These are phyloP conservation scores for Atta colombica DNA, from an alignment of 1,140 invertebrate genomes.

Conservation along the genomic window DNA sequence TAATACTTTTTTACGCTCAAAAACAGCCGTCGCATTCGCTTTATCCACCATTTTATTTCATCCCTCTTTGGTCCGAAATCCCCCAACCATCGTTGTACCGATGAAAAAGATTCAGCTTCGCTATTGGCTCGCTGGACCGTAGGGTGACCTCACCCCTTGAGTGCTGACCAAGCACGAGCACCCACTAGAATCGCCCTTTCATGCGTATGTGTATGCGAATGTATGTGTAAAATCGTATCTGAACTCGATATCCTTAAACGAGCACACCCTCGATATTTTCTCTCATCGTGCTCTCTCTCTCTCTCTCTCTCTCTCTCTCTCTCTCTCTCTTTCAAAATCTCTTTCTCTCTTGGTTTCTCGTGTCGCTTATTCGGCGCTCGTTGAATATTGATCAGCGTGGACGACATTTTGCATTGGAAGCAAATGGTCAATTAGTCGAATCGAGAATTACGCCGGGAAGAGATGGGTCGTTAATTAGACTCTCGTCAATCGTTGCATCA, in stretches of 20 bases:
- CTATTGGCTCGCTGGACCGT: constrained; percentile 84
- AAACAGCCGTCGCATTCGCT: constrained; percentile 57
- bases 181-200: constrained; percentile 77
- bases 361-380: constrained; percentile 65
- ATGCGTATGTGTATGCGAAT: not conserved
- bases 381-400: constrained; percentile 77
- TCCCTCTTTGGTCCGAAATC: constrained; percentile 76
- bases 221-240: constrained; percentile 20
- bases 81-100: constrained; percentile 80
- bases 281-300: constrained; percentile 8
- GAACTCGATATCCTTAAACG: constrained; percentile 33
- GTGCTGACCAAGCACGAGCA: constrained; percentile 86
- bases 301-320: constrained; percentile 12
- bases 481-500: constrained; percentile 68
- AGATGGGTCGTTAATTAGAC: constrained; percentile 71
- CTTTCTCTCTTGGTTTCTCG: not conserved
- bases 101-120: constrained; percentile 82
- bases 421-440: constrained; percentile 76
- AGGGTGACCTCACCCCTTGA: constrained; percentile 83
- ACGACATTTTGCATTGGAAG: constrained; percentile 71
- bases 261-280: constrained; percentile 72
- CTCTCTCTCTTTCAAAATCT: not conserved
- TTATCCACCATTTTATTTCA: constrained; percentile 82
- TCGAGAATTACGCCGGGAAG: constrained; percentile 62
- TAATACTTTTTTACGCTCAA: not conserved